Percentiles rank a stretch among this genome's conserved stretches.
Evolutionary conservation across 2,113 vertebrate genomes (phyloP).

Genomic region (Gnathonemus longibarbis): DNA sequence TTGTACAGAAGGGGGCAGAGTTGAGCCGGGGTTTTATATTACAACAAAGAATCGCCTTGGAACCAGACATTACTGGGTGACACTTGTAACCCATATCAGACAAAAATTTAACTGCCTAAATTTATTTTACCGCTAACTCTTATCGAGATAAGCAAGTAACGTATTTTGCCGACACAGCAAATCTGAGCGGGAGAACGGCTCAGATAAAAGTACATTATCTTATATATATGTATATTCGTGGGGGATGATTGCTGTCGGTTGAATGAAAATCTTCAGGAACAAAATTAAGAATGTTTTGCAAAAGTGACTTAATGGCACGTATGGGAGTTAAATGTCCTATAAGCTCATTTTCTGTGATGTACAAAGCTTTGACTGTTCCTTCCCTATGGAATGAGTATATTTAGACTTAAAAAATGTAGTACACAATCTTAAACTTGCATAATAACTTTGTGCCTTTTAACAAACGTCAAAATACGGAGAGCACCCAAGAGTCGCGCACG

Average conservation of each 20-base stretch:
- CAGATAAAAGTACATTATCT: not conserved
- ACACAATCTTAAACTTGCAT: not conserved
- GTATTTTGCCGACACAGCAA: not conserved
- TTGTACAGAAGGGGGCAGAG: conserved; percentile 13
- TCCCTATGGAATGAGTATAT: not conserved
- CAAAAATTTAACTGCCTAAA: not conserved
- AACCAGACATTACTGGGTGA: not conserved
- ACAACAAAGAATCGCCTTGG: not conserved
- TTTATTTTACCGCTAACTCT: not conserved
- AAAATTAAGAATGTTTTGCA: not conserved
- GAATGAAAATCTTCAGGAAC: not conserved
- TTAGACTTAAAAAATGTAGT: not conserved
- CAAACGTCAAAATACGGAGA: not conserved
- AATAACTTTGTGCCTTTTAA: not conserved
- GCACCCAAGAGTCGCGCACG: not conserved
- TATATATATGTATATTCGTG: not conserved
- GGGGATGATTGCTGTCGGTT: not conserved
- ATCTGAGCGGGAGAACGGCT: not conserved
- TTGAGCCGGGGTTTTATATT: conserved; percentile 1
- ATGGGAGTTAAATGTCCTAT: not conserved
- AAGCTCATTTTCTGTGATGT: not conserved
- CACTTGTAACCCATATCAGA: not conserved
- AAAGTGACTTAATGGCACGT: not conserved
- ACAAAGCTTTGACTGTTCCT: not conserved
- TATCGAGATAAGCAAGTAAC: not conserved